These are phyloP conservation scores for Corbicula japonica DNA, from an alignment of 2,888 invertebrate genomes.

Conservation along the genomic window DNA sequence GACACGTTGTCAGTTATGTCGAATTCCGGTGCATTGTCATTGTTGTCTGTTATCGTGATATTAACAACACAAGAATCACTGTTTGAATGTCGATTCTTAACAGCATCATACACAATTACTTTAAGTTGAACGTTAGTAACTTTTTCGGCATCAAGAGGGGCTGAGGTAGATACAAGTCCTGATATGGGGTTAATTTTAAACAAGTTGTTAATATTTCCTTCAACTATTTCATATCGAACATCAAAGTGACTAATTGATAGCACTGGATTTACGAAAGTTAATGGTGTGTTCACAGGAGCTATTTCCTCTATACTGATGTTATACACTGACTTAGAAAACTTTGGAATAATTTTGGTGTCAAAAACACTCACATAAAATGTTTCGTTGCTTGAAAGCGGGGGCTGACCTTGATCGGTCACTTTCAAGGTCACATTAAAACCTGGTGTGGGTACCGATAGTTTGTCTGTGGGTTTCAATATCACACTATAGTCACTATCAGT, in stretches of 20 bases:
- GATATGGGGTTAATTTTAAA: conserved; percentile 95
- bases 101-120: conserved; percentile 86
- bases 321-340: conserved; percentile 90
- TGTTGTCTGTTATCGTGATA: conserved; percentile 95
- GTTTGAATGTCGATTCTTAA: conserved; percentile 93
- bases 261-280: conserved; percentile 92
- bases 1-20: conserved; percentile 86
- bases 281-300: conserved; percentile 95
- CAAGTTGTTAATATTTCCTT: conserved; percentile 95
- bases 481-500: conserved; percentile 89
- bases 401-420: conserved; percentile 93
- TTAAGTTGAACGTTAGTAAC: conserved; percentile 89
- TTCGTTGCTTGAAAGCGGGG: conserved; percentile 68
- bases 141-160: conserved; percentile 93
- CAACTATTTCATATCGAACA: conserved; percentile 92
- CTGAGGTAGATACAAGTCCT: conserved; percentile 95
- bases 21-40: conserved; percentile 97
- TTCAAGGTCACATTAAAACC: conserved; percentile 95
- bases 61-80: conserved; percentile 93
- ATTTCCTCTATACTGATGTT: conserved; percentile 95
- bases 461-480: conserved; percentile 92
- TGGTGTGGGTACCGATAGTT: conserved; percentile 92
- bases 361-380: conserved; percentile 93
- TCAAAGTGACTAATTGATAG: conserved; percentile 95
- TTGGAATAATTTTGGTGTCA: conserved; percentile 94